phyloP scores from a whole-genome alignment of 2,888 invertebrate species.

The Lymantria dispar region DNA sequence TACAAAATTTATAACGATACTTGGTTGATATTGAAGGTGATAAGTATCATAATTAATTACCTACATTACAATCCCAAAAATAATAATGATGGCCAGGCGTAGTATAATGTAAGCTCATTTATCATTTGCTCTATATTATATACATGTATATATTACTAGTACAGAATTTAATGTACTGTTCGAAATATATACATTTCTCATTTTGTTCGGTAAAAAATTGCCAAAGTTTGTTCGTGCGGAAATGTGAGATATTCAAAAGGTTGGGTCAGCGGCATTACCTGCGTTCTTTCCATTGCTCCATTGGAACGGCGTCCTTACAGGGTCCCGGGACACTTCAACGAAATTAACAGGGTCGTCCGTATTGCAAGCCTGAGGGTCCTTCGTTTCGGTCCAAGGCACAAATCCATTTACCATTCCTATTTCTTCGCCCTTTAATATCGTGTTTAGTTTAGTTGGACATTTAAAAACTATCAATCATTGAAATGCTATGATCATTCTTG shows the following conservation, averaged over 20 bases:
- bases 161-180: background rate
- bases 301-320: conserved; percentile 91
- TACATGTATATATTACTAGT: too few species aligned
- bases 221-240: conserved; percentile 24
- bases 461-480: background rate
- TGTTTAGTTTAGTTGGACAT: conserved; percentile 7
- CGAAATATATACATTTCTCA: background rate
- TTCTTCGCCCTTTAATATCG: conserved; percentile 85
- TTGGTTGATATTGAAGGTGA: too few species aligned
- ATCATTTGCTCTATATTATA: background rate
- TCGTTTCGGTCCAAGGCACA: conserved; percentile 80
- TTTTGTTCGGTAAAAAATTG: conserved; percentile 1
- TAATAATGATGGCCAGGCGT: too few species aligned
- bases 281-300: conserved; percentile 85
- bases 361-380: conserved; percentile 81
- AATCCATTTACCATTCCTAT: conserved; percentile 86
- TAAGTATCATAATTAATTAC: too few species aligned
- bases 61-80: too few species aligned
- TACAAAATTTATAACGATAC: too few species aligned
- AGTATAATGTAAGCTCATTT: too few species aligned
- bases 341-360: conserved; percentile 83
- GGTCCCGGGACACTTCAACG: conserved; percentile 84
- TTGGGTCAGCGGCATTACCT: conserved; percentile 58
- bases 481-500: background rate
- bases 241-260: conserved; percentile 40